Evolutionary conservation across 1,140 invertebrate genomes (phyloP).

Genomic region (Prorops nasuta): DNA sequence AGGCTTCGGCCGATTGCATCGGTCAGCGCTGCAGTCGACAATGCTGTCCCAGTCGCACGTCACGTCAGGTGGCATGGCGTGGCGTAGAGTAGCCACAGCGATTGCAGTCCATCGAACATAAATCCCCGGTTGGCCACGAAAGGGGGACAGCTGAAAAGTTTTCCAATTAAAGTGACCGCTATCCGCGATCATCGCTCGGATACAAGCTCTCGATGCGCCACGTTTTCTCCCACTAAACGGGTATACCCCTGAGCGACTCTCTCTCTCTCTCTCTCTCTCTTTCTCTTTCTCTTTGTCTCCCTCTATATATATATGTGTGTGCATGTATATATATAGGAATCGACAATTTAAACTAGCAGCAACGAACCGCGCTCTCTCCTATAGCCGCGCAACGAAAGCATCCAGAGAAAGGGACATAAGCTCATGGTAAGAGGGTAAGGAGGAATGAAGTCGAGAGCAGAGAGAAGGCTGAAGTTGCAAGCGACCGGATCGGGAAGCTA

Average conservation of each 20-base stretch:
- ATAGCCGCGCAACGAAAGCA: too few species aligned
- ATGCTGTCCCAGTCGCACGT: not conserved
- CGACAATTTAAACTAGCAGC: too few species aligned
- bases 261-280: too few species aligned
- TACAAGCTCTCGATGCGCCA: conserved; percentile 22
- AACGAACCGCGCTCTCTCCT: too few species aligned
- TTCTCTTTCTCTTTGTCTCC: too few species aligned
- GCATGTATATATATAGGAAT: too few species aligned
- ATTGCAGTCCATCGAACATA: conserved; percentile 16
- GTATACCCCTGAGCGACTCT: too few species aligned
- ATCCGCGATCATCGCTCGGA: conserved; percentile 19
- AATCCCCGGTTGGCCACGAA: conserved; percentile 28
- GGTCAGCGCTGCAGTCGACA: conserved; percentile 12
- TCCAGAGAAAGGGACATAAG: not conserved
- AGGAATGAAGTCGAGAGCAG: not conserved
- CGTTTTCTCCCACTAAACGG: too few species aligned
- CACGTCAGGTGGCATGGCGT: not conserved
- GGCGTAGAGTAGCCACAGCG: not conserved
- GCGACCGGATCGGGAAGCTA: conserved; percentile 7
- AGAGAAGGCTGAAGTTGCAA: not conserved
- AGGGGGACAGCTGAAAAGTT: conserved; percentile 25
- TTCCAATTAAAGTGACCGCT: conserved; percentile 34
- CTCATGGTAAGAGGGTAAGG: too few species aligned
- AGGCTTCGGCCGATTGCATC: not conserved
- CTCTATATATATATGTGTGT: too few species aligned